Evolutionary conservation across 2,113 vertebrate genomes (phyloP).

Genomic region (Psittacus erithacus): DNA sequence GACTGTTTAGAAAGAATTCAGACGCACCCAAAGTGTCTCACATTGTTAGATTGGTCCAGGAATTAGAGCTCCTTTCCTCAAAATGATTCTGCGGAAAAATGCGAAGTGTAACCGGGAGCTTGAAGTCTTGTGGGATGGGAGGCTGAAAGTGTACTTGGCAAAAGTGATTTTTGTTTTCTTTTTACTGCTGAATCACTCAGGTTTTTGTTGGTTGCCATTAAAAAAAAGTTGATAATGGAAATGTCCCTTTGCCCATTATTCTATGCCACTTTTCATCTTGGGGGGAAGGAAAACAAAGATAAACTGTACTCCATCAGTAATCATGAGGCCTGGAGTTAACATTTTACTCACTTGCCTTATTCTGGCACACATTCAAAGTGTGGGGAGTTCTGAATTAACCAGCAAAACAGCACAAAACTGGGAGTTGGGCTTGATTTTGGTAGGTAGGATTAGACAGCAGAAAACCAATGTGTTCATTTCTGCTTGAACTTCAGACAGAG

Average conservation of each 20-base stretch:
- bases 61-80: neutral
- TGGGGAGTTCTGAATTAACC: neutral
- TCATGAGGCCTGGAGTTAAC: neutral
- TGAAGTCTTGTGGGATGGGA: neutral
- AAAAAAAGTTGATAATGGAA: neutral
- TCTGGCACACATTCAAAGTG: accelerated
- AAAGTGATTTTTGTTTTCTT: neutral
- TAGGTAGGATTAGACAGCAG: neutral
- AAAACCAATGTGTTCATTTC: neutral
- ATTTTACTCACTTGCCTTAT: neutral
- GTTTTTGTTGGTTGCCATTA: neutral
- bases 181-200: neutral
- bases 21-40: constrained; percentile 28
- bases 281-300: neutral
- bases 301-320: neutral
- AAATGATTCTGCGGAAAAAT: neutral
- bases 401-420: neutral
- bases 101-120: neutral
- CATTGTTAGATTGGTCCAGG: neutral
- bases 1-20: constrained; percentile 33
- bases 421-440: neutral
- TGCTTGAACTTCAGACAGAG: neutral
- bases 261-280: neutral
- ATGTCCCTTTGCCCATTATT: neutral
- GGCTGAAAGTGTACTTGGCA: neutral